Evolutionary conservation across 2,888 invertebrate genomes (phyloP).

Genomic region (Ceramica pisi): DNA sequence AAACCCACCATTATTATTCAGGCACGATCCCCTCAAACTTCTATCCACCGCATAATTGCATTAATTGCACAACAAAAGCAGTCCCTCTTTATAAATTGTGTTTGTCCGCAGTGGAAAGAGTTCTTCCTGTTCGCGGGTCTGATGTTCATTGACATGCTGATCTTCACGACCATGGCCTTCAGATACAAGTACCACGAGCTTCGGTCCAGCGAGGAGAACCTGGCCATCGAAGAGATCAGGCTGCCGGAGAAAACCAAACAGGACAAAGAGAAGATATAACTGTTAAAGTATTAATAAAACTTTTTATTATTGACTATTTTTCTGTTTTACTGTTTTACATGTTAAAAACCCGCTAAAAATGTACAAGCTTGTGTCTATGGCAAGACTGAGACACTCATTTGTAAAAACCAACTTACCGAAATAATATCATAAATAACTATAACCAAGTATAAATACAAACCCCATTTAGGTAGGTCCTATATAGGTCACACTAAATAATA

Average conservation of each 20-base stretch:
- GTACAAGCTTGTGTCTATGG: no score
- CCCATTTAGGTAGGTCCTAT: no score
- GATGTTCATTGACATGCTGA: conserved; percentile 95
- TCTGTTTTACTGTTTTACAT: conserved; percentile 6
- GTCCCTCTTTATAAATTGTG: neutral
- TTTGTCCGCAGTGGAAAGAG: conserved; percentile 93
- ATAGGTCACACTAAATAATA: no score
- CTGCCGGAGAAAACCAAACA: conserved; percentile 76
- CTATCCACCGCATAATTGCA: neutral
- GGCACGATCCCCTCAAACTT: neutral
- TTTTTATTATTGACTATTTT: conserved; percentile 53
- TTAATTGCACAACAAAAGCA: no score
- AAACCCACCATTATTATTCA: no score
- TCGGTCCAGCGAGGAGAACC: conserved; percentile 79
- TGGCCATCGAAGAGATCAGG: conserved; percentile 80
- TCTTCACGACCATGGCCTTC: conserved; percentile 95
- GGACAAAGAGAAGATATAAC: conserved; percentile 55
- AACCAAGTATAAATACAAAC: no score
- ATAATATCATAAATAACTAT: no score
- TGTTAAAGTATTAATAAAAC: conserved; percentile 58
- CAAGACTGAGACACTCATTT: no score
- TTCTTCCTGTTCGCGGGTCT: conserved; percentile 96
- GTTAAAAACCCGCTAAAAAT: no score
- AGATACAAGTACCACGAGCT: conserved; percentile 93
- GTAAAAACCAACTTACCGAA: no score